A percentile compares a stretch with the other conserved stretches of the same genome.
Conservation (phyloP, 35 echinoderm and acorn worm genomes). For the Stichopus chloronotus region DNA sequence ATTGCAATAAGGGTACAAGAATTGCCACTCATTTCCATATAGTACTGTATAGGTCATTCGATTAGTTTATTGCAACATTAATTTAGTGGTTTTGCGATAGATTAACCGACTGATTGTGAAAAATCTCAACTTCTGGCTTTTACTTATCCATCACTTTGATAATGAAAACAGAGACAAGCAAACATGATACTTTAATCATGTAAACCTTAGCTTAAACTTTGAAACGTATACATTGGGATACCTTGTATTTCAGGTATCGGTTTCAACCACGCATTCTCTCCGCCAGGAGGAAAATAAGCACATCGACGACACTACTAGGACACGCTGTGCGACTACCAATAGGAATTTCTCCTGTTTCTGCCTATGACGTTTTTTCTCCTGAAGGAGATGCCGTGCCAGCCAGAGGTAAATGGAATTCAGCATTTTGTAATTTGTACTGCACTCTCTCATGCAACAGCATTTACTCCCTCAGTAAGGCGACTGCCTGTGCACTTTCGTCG, state of each 20-base stretch:
- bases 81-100: too few relatives aligned
- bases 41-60: too few relatives aligned
- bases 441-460: neutral
- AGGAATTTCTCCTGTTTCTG: neutral
- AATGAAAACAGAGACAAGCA: neutral
- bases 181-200: neutral
- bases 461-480: neutral
- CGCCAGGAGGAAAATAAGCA: neutral
- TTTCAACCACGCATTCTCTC: constrained; percentile 34
- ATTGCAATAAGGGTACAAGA: too few relatives aligned
- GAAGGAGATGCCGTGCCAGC: constrained; percentile 9
- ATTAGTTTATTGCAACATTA: too few relatives aligned
- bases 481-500: neutral
- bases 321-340: neutral
- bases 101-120: too few relatives aligned
- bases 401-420: neutral
- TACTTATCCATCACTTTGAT: neutral
- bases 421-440: neutral
- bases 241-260: neutral
- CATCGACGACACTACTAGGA: constrained; percentile 11
- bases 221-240: neutral
- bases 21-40: too few relatives aligned
- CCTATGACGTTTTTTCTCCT: neutral
- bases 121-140: too few relatives aligned
- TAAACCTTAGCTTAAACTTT: neutral